Base-by-base conservation (phyloP, 2,113 vertebrate species). In the Ahaetulla prasina region DNA sequence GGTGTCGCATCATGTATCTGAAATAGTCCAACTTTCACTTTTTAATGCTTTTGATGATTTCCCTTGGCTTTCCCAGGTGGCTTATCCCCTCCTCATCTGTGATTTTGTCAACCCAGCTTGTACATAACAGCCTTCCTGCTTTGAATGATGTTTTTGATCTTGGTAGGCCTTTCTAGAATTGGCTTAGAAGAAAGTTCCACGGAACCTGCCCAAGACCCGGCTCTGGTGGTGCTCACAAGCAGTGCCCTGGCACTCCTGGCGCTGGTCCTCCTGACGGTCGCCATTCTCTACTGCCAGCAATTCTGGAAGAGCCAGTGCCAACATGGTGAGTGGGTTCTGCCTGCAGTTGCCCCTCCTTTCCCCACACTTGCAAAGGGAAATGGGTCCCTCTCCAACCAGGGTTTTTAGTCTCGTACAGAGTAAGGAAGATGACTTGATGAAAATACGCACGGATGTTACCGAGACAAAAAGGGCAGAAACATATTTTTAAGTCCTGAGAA, bases 241-340 rank as follows among this genome's bases (percentile, higher is more conserved):
- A 97, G 97, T 11, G 96, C 97, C 23, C 90, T 98, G 27, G 94
- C 97, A 91, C 93, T 98, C 93, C 95, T 98, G 0, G 92, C 96
- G 3, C 74, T 98, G 85, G 94, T 97, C 43, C 95, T 98, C 50
- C 94, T 98, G 93, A 95, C 97, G 0, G 96, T 98, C 89, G 95
- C 97, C 54, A 96, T 98, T 91, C 95, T 98, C 87, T 98, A 97
- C 96, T 97, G 97, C 96, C 97, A 97, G 90, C 96, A 96, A 1
- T 97, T 98, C 92, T 97, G 98, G 95, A 97, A 96, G 91, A 97
- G 95, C 94, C 96, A 97, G 87, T 97, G 97, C 93, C 97, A 97
- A 74, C 94, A 53, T 92, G 96, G 97, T 98, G 96, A 97, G 97
- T 91, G 14, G 55, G 0, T 35, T 49, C 12, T 80, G 74, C 43